Evolutionary conservation across 2,797 vertebrate genomes (phyloP).

Genomic region (Semotilus atromaculatus): DNA sequence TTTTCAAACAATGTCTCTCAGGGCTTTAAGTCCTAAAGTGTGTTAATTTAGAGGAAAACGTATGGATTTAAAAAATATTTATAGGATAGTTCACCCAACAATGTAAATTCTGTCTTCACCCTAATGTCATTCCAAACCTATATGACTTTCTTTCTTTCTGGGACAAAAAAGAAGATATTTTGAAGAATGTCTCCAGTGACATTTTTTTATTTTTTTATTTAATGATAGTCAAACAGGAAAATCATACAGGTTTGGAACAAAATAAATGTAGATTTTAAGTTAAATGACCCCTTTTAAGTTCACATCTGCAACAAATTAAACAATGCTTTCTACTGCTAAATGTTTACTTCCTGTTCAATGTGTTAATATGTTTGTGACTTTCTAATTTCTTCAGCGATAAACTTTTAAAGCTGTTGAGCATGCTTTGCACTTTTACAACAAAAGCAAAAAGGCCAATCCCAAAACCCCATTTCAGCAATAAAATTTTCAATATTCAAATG

Average conservation of each 20-base stretch:
- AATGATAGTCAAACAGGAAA: no score
- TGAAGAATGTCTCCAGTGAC: background rate
- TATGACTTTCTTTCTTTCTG: background rate
- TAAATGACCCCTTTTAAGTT: background rate
- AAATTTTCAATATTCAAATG: slow-evolving; percentile 24
- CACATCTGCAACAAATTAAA: background rate
- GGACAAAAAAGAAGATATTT: background rate
- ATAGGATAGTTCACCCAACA: background rate
- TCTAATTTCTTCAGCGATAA: background rate
- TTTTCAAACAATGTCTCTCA: background rate
- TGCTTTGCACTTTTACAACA: background rate
- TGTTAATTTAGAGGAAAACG: background rate
- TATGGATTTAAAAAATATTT: background rate
- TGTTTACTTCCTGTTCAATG: background rate
- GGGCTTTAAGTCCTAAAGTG: background rate
- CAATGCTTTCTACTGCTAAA: no score
- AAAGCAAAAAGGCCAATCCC: background rate
- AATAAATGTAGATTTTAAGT: background rate
- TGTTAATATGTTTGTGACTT: background rate
- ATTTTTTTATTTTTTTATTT: background rate
- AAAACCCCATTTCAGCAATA: slow-evolving; percentile 1
- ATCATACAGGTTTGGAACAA: background rate
- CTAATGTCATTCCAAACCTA: background rate
- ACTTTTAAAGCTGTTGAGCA: background rate
- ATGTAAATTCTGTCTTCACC: background rate